phyloP scores from a whole-genome alignment of 2,113 vertebrate species.

The Eurypyga helias region DNA sequence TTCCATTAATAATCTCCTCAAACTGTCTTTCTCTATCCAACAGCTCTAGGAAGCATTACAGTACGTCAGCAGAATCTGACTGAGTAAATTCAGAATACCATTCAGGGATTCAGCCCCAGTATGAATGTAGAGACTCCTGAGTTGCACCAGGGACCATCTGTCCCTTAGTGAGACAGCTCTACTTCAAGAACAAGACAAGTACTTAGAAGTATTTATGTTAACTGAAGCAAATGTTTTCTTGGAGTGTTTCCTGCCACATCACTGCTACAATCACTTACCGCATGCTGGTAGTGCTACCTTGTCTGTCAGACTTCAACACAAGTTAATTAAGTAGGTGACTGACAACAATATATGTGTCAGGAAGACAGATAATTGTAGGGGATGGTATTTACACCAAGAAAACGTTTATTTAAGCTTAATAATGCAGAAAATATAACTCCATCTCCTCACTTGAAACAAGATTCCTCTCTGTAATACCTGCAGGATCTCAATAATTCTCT shows the following conservation, averaged over 20 bases:
- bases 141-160: neutral
- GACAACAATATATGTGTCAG: neutral
- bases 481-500: neutral
- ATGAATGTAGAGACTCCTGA: neutral
- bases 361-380: neutral
- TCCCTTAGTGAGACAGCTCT: neutral
- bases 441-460: neutral
- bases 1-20: neutral
- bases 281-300: neutral
- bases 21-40: neutral
- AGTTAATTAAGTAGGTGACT: neutral
- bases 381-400: neutral
- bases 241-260: neutral
- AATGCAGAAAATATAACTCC: neutral
- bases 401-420: neutral
- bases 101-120: neutral
- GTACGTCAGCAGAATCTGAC: neutral
- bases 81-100: neutral
- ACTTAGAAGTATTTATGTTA: neutral
- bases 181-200: neutral
- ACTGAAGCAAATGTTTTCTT: neutral
- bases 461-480: neutral
- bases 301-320: neutral
- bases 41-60: neutral
- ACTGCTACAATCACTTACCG: neutral